Evolutionary conservation across 2,797 vertebrate genomes (phyloP).

Genomic region (Trichosurus vulpecula): DNA sequence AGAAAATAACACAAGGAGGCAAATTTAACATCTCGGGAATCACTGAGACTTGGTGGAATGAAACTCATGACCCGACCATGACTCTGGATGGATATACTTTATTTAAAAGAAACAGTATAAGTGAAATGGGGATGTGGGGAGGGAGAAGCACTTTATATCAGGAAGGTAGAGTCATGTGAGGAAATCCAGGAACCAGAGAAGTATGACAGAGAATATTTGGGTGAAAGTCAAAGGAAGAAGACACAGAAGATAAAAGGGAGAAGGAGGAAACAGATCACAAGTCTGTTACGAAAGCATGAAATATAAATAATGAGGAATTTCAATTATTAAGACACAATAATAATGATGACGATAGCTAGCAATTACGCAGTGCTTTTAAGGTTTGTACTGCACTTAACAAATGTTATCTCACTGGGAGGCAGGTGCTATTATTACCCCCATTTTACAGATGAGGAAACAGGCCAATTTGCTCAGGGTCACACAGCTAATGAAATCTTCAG

Average conservation of each 20-base stretch:
- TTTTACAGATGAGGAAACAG: not conserved
- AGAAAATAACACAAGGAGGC: not conserved
- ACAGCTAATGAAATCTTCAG: not conserved
- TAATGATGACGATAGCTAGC: not conserved
- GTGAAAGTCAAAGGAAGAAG: not conserved
- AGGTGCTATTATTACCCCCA: not conserved
- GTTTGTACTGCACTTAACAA: fast-evolving
- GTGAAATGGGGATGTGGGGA: not conserved
- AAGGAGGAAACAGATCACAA: not conserved
- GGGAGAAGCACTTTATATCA: not conserved
- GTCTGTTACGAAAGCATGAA: not conserved
- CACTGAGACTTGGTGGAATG: not conserved
- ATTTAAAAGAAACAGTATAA: not conserved
- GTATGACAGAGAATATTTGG: not conserved
- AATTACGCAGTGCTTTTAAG: not conserved
- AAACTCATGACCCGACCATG: not conserved
- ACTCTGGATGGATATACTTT: not conserved
- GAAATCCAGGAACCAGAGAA: not conserved
- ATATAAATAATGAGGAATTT: not conserved
- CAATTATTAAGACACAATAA: not conserved
- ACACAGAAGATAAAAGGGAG: not conserved
- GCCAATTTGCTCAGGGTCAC: not conserved
- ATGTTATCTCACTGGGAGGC: not conserved
- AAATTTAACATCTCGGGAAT: not conserved
- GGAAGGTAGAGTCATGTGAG: not conserved